Conservation (phyloP, 2,888 invertebrate species). For the Tortricodes alternella region DNA sequence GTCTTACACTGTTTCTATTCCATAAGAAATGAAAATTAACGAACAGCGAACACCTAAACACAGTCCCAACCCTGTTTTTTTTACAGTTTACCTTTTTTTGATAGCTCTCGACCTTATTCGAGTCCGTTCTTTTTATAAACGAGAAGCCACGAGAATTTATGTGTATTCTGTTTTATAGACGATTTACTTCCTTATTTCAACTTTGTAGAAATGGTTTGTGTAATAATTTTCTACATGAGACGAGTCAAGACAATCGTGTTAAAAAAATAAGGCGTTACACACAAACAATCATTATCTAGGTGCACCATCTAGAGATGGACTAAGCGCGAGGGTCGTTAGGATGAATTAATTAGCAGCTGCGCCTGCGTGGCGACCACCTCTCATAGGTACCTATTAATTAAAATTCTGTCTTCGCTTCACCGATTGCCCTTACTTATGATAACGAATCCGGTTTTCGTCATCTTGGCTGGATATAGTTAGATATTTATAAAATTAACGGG, state of each 20-base stretch:
- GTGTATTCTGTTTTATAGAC: no score
- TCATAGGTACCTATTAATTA: conserved; percentile 52
- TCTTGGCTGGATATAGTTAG: conserved; percentile 35
- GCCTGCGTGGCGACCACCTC: conserved; percentile 42
- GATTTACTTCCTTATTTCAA: no score
- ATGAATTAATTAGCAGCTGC: conserved; percentile 49
- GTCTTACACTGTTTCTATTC: conserved; percentile 39
- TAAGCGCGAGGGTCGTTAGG: conserved; percentile 33
- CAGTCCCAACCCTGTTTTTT: no score
- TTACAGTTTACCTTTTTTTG: no score
- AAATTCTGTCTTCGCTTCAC: conserved; percentile 52
- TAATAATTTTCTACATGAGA: no score
- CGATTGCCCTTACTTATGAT: conserved; percentile 54
- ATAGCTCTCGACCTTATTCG: no score
- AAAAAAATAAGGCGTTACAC: background rate
- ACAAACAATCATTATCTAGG: background rate
- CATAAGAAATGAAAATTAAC: background rate
- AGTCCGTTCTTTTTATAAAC: no score
- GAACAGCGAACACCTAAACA: background rate
- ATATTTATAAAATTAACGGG: conserved; percentile 15
- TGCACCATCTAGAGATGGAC: background rate
- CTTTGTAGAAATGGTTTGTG: no score
- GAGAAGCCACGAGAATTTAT: no score
- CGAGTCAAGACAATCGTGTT: no score
- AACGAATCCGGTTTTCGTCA: conserved; percentile 41